Base-by-base conservation (phyloP, 1,140 invertebrate species). In the Holcopasites calliopsidis region DNA sequence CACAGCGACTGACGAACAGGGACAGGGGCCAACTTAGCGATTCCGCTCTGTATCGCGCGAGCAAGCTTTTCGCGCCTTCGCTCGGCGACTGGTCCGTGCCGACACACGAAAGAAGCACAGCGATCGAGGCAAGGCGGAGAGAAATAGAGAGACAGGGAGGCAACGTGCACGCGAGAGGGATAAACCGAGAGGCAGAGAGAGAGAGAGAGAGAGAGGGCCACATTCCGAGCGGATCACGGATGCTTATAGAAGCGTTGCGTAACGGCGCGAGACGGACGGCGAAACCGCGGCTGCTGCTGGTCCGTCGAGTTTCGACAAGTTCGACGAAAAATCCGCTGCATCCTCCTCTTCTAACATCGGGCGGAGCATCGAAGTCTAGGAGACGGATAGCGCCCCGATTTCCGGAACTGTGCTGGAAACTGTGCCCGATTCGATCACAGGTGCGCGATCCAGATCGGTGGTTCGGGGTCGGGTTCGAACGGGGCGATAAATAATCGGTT, bases 231-330 rank as follows among this genome's bases (percentile, higher is more conserved):
- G 86, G 90, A 91, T 91, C 90, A 90, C 87, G 90, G 90, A 91
- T 91, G 90, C 88, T 91, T 90, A 91, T 91, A 91, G 90, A 91
- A 91, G 85, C 88, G 86, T 91, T 91, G 87, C 90, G 90, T 91
- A 91, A 91, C 87, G 79, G 66, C 84, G 84, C 88, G 80, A 87
- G 85, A 83, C 80, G 83, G 77, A 82, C 83, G 74, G 80, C 75
- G 79, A 82, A 81, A 81, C 69, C 74, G 78, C 80, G 78, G 68
- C 58, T 77, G 79, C 52, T 69, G 68, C 49, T 47, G 4, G 38
- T 49, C 60, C 80, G 68, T 72, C 79, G 76, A 70, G 76, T 83
- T 82, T 79, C 76, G 80, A 76, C 62, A 68, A 72, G 28, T 76
- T 84, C 64, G 70, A 83, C 28, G 49, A 42, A 77, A 71, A 71